Base-by-base conservation (phyloP, 2,113 vertebrate species). In the Stictonetta naevosa region DNA sequence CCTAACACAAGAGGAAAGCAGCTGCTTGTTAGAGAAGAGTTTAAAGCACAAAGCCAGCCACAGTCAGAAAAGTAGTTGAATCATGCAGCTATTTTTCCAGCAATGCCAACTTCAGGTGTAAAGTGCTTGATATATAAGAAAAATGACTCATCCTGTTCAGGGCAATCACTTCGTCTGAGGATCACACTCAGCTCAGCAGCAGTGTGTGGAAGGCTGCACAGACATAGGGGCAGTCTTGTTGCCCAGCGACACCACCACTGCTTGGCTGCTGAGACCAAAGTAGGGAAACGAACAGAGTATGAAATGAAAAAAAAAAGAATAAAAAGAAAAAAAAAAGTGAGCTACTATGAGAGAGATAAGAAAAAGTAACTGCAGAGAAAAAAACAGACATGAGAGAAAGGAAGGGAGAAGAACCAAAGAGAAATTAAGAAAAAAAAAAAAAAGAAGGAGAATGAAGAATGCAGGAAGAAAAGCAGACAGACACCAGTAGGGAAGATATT, bases 101-200 rank as follows among this genome's bases (percentile, higher is more conserved):
- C 75, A 77, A 64, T 44, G 71, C 44, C 90, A 85, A 25, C 66
- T 71, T 90, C 77, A 94, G 74, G 69, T 94, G 84, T 76, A n/a
- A 94, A 93, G 56, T 55, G 63, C 82, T 75, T 84, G 85, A 79
- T 75, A 88, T 31, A 85, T 46, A 88, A 81, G 87, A 90, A 74
- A 86, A 72, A 53, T 50, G 75, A 94, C n/a, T 83, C 79, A 86
- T 90, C 52, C 62, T 62, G 36, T 55, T 93, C 31, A 81, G 69
- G 68, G 56, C 80, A 83, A 75, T 76, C 29, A 71, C 29, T 50
- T 92, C 90, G 60, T 40, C 68, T 50, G 76, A 40, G 5, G 53
- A 58, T 83, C 53, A 91, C 48, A 20, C 52, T 91, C 58, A 56
- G 60, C 56, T 85, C 81, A 94, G 63, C 73, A 90, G 59, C 34